Conservation (phyloP, 2,113 vertebrate species). For the Xenopus tropicalis region DNA sequence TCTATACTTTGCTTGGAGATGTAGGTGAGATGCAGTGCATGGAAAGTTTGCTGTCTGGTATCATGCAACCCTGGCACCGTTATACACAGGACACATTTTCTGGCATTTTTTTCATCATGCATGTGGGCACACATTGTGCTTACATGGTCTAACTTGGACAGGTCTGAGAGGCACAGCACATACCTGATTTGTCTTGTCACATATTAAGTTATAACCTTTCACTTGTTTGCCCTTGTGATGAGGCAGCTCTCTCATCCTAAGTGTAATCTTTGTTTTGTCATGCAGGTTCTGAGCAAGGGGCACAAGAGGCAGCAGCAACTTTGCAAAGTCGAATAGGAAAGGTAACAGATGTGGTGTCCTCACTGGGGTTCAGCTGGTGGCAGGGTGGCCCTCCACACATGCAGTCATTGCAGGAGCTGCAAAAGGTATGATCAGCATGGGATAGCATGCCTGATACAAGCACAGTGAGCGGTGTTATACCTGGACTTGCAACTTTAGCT, state of each 20-base stretch:
- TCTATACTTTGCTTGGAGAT: constrained; percentile 71
- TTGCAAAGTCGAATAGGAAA: constrained; percentile 65
- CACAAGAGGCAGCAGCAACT: constrained; percentile 58
- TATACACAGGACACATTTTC: too few relatives aligned
- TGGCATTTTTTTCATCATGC: neutral
- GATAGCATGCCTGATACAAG: too few relatives aligned
- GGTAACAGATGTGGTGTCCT: constrained; percentile 75
- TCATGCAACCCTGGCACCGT: too few relatives aligned
- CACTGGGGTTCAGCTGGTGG: constrained; percentile 84
- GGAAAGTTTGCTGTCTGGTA: too few relatives aligned
- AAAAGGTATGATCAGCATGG: constrained; percentile 53
- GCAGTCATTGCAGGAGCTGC: constrained; percentile 71
- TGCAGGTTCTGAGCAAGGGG: constrained; percentile 70
- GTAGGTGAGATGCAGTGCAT: constrained; percentile 62
- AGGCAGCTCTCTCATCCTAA: too few relatives aligned
- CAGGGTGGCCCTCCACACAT: constrained; percentile 76
- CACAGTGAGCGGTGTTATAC: too few relatives aligned
- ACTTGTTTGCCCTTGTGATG: too few relatives aligned
- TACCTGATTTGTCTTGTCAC: neutral
- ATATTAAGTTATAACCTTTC: too few relatives aligned
- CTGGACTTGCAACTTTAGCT: too few relatives aligned
- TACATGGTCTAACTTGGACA: too few relatives aligned
- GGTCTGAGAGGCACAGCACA: neutral
- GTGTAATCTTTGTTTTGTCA: too few relatives aligned
- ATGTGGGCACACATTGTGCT: neutral